A percentile compares a stretch with the other conserved stretches of the same genome.
Evolutionary conservation across 2,797 vertebrate species (phyloP).

Genomic region (Artibeus jamaicensis): DNA sequence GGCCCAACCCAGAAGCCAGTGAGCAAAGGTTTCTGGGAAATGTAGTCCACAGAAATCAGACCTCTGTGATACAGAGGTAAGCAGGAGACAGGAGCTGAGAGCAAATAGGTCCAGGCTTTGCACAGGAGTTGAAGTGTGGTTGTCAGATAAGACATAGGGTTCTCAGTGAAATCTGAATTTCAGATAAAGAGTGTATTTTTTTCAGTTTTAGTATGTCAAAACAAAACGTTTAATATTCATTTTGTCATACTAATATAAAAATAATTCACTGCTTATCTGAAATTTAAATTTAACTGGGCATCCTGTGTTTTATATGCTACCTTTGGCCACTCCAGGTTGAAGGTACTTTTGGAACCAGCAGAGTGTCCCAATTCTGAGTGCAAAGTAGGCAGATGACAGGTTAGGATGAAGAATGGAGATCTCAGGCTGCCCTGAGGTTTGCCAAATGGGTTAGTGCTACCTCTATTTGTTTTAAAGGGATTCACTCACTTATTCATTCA

Average conservation of each 20-base stretch:
- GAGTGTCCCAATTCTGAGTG: background rate
- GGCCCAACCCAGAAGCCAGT: background rate
- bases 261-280: background rate
- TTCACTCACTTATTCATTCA: background rate
- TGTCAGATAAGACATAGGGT: background rate
- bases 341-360: background rate
- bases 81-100: background rate
- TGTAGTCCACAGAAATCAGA: background rate
- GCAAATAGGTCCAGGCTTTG: background rate
- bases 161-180: background rate
- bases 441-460: background rate
- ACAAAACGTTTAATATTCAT: background rate
- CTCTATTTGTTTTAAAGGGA: background rate
- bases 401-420: background rate
- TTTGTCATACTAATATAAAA: background rate
- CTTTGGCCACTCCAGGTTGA: background rate
- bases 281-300: background rate
- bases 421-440: background rate
- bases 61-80: background rate
- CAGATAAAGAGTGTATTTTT: background rate
- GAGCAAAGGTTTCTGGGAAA: background rate
- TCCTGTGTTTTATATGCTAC: background rate
- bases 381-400: too few relatives aligned
- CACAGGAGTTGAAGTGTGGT: background rate
- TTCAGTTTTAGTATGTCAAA: background rate